Evolutionary conservation across 2,113 vertebrate genomes (phyloP).

Genomic region (Rattus rattus): DNA sequence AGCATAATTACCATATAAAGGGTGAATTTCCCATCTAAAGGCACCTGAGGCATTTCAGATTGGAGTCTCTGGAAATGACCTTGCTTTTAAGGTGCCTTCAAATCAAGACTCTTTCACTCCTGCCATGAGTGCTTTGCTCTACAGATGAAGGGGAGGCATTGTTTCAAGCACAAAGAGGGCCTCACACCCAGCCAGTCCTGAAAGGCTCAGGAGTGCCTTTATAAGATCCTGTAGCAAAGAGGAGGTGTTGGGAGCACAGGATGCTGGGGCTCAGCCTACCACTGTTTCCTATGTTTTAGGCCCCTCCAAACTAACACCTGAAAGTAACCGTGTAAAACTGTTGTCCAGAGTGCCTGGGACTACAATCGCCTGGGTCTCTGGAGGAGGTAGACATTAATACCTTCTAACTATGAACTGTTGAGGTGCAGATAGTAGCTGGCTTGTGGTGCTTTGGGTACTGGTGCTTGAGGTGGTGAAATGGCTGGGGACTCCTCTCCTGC

Average conservation of each 20-base stretch:
- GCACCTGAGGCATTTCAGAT: conserved; percentile 61
- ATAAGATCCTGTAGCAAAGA: neutral
- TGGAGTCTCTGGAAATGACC: conserved; percentile 64
- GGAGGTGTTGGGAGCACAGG: neutral
- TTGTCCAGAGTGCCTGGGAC: neutral
- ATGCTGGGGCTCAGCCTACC: accelerated
- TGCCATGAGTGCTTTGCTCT: neutral
- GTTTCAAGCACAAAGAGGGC: conserved; percentile 3
- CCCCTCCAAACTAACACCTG: neutral
- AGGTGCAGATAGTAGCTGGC: neutral
- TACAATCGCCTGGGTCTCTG: neutral
- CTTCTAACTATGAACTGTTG: neutral
- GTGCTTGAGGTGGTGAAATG: neutral
- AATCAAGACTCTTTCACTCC: neutral
- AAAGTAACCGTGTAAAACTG: neutral
- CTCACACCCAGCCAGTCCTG: neutral
- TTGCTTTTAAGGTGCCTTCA: conserved; percentile 57
- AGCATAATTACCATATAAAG: conserved; percentile 80
- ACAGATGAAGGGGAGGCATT: conserved; percentile 26
- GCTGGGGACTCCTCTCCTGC: neutral
- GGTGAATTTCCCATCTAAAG: conserved; percentile 71
- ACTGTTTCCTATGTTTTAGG: neutral
- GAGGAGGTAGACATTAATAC: neutral
- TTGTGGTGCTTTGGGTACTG: neutral
- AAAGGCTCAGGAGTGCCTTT: neutral